Evolutionary conservation across 2,797 vertebrate genomes (phyloP).

Genomic region (Valencia hispanica): DNA sequence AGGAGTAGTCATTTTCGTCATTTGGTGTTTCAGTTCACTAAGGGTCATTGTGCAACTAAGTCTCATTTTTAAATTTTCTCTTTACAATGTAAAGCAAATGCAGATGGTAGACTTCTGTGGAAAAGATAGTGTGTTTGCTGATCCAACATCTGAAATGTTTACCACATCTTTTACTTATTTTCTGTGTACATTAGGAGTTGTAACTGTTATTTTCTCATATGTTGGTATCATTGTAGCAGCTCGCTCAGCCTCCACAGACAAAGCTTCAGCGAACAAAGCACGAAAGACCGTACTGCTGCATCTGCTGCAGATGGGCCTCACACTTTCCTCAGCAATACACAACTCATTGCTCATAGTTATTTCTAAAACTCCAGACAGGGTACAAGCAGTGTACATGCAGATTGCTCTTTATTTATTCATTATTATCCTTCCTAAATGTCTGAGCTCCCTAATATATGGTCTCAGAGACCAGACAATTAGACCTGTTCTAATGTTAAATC

Average conservation of each 20-base stretch:
- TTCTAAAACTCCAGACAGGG: fast-evolving
- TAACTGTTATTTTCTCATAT: constrained; percentile 31
- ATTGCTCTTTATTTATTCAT: constrained; percentile 25
- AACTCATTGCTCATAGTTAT: neutral
- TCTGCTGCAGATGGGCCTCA: constrained; percentile 56
- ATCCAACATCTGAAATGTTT: neutral
- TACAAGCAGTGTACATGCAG: neutral
- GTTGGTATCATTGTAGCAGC: constrained; percentile 48
- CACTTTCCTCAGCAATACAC: constrained; percentile 23
- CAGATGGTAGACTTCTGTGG: constrained; percentile 37
- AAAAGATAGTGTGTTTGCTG: neutral
- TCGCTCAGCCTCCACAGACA: constrained; percentile 49
- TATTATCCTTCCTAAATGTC: constrained; percentile 10
- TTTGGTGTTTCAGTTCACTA: constrained; percentile 60
- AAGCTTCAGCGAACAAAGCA: constrained; percentile 33
- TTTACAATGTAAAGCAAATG: constrained; percentile 2
- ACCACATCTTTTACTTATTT: constrained; percentile 1
- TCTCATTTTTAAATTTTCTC: constrained; percentile 22
- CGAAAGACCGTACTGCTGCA: constrained; percentile 57
- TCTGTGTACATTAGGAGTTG: constrained; percentile 24
- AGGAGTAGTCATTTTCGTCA: constrained; percentile 21
- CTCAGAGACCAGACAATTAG: constrained; percentile 59
- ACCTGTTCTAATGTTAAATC: constrained; percentile 33
- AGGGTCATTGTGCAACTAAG: constrained; percentile 24
- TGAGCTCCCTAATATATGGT: neutral